These are phyloP conservation scores for Oryzias dopingdopingensis DNA, from an alignment of 2,797 vertebrate genomes.

Conservation along the genomic window DNA sequence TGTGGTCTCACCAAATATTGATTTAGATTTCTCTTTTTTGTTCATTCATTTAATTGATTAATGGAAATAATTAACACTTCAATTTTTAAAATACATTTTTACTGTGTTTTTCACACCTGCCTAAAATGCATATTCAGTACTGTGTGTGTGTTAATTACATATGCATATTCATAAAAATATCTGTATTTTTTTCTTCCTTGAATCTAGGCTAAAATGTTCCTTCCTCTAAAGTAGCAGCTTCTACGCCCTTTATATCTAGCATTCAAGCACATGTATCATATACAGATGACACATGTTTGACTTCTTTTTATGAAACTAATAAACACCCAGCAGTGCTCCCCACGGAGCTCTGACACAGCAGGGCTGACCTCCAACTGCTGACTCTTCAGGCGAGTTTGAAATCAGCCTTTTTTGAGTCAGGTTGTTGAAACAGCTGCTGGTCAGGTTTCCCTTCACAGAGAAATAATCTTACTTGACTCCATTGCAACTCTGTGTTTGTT, in stretches of 20 bases:
- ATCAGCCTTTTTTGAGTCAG: not conserved
- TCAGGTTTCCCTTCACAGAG: conserved; percentile 16
- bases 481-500: conserved; percentile 24
- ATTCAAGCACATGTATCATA: conserved; percentile 17
- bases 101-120: too few species aligned
- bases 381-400: conserved; percentile 1
- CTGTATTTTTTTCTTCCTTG: too few species aligned
- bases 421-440: not conserved
- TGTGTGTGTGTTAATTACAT: too few species aligned
- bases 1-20: too few species aligned
- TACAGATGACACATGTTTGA: conserved; percentile 29
- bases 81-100: too few species aligned
- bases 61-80: too few species aligned
- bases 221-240: not conserved
- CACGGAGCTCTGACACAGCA: conserved; percentile 38
- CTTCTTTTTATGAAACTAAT: conserved; percentile 35
- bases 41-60: too few species aligned
- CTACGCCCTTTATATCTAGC: not conserved
- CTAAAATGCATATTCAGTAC: too few species aligned
- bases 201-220: too few species aligned
- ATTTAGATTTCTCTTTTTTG: too few species aligned
- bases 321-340: conserved; percentile 17
- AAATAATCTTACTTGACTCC: conserved; percentile 23
- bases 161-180: too few species aligned
- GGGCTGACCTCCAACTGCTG: conserved; percentile 20